Percentiles rank a stretch among this genome's conserved stretches.
These are phyloP conservation scores for Rhopalosiphum maidis DNA, from an alignment of 1,140 invertebrate genomes.

Conservation along the genomic window DNA sequence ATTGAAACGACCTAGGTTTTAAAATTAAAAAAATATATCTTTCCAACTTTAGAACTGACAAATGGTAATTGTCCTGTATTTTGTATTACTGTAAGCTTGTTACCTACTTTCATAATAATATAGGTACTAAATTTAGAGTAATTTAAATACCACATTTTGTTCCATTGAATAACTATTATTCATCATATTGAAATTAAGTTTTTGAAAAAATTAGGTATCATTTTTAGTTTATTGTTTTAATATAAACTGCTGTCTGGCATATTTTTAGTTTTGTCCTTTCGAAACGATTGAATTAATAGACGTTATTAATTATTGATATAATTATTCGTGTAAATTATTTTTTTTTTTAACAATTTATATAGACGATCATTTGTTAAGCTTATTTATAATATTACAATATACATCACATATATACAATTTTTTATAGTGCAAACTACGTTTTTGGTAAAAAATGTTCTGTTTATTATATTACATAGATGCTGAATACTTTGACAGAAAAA, in stretches of 20 bases:
- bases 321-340: not conserved
- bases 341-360: not conserved
- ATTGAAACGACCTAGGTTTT: not conserved
- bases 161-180: not conserved
- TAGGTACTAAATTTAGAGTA: not conserved
- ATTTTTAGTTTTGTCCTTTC: too few species aligned
- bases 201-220: not conserved
- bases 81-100: not conserved
- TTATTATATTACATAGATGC: too few species aligned
- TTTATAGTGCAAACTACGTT: too few species aligned
- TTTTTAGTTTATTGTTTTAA: not conserved
- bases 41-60: not conserved
- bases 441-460: too few species aligned
- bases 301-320: too few species aligned
- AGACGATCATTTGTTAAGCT: too few species aligned
- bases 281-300: too few species aligned
- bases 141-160: not conserved
- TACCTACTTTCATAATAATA: not conserved
- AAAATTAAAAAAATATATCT: not conserved
- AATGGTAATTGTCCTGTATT: not conserved
- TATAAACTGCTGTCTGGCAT: not conserved
- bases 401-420: too few species aligned
- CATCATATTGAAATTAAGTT: not conserved
- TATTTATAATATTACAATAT: too few species aligned
- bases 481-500: not conserved